Conservation (phyloP, 2,888 invertebrate genomes). For the Beris chalybata region DNA sequence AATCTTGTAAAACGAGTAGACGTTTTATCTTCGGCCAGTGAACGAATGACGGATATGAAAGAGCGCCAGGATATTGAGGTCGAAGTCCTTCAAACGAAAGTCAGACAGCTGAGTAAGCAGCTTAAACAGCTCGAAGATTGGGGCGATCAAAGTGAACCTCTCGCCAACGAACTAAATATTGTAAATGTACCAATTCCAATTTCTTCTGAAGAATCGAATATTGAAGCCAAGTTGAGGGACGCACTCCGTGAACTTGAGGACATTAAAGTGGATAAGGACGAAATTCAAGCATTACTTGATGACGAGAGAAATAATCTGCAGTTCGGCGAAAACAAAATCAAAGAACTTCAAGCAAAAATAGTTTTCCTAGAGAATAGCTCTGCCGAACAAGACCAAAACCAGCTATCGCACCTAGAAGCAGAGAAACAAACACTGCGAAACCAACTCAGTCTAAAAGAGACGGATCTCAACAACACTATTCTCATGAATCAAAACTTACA, state of each 20-base stretch:
- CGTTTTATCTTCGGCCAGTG: slow-evolving; percentile 73
- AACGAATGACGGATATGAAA: slow-evolving; percentile 76
- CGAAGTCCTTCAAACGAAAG: slow-evolving; percentile 71
- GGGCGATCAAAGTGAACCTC: slow-evolving; percentile 44
- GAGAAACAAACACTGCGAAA: neutral
- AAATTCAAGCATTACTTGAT: slow-evolving; percentile 62
- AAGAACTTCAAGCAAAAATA: slow-evolving; percentile 45
- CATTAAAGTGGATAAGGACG: slow-evolving; percentile 64
- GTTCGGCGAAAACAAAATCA: slow-evolving; percentile 48
- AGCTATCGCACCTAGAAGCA: neutral
- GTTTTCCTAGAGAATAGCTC: slow-evolving; percentile 39
- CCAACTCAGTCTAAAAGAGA: slow-evolving; percentile 24
- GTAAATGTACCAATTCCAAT: neutral
- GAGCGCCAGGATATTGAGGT: slow-evolving; percentile 79
- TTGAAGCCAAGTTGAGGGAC: slow-evolving; percentile 5
- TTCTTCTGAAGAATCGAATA: slow-evolving; percentile 32
- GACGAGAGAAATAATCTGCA: slow-evolving; percentile 57
- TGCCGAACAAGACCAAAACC: neutral
- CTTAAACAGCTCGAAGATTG: slow-evolving; percentile 61
- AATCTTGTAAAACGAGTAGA: slow-evolving; percentile 71
- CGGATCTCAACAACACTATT: slow-evolving; percentile 46
- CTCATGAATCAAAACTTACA: slow-evolving; percentile 45
- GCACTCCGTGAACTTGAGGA: slow-evolving; percentile 59
- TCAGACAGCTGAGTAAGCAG: slow-evolving; percentile 70
- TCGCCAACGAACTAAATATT: neutral